Evolutionary conservation across 2,888 invertebrate species (phyloP).

Genomic region (Empis livida): DNA sequence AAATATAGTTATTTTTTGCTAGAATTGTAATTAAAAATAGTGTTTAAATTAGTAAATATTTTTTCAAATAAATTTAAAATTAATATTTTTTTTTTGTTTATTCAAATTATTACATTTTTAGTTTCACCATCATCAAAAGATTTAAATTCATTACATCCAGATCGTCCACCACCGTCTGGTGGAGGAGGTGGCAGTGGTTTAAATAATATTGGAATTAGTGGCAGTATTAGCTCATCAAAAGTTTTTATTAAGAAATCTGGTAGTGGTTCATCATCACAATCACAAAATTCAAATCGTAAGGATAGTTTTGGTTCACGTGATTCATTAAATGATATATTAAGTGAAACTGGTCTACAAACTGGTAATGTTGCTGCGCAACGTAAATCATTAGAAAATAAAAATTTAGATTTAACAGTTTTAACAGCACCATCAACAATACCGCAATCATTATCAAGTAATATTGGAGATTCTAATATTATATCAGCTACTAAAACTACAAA

Average conservation of each 20-base stretch:
- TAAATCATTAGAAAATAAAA: slow-evolving; percentile 39
- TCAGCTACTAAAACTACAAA: neutral
- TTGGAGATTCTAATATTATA: neutral
- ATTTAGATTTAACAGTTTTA: slow-evolving; percentile 22
- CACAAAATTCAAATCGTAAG: slow-evolving; percentile 20
- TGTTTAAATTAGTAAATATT: neutral
- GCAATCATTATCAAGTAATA: slow-evolving; percentile 10
- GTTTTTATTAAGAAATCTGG: slow-evolving; percentile 24
- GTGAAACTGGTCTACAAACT: slow-evolving; percentile 30
- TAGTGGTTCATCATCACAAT: slow-evolving; percentile 22
- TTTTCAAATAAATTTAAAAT: too few relatives aligned
- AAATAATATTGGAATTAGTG: neutral
- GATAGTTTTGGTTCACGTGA: slow-evolving; percentile 35
- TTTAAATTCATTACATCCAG: slow-evolving; percentile 28
- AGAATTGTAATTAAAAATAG: neutral
- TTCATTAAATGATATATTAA: slow-evolving; percentile 33
- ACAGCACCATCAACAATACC: slow-evolving; percentile 12
- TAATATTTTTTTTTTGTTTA: too few relatives aligned
- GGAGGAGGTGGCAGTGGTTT: neutral
- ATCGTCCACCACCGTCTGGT: slow-evolving; percentile 31
- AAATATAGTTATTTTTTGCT: neutral
- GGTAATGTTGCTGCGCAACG: slow-evolving; percentile 41
- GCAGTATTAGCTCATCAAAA: slow-evolving; percentile 25
- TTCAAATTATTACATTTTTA: slow-evolving; percentile 5
- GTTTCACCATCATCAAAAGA: slow-evolving; percentile 22